phyloP scores from a whole-genome alignment of 2,888 invertebrate genomes.

The Oxyscelio sp. region DNA sequence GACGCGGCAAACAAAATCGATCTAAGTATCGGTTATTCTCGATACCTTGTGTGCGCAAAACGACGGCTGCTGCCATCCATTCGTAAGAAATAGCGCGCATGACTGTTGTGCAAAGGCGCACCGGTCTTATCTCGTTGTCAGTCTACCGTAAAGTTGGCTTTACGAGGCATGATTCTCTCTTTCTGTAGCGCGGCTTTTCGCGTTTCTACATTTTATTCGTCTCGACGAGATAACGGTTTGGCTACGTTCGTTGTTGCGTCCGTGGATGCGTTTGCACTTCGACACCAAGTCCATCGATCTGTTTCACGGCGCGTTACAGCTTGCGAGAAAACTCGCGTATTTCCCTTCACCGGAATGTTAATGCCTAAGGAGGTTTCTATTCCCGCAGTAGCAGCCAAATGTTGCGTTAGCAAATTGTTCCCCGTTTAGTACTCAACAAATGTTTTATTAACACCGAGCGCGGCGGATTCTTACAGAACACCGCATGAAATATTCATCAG shows the following conservation, averaged over 20 bases:
- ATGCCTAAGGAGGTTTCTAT: conserved; percentile 20
- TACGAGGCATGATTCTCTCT: conserved; percentile 77
- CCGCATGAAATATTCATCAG: not conserved
- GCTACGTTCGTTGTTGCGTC: conserved; percentile 63
- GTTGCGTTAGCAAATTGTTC: conserved; percentile 51
- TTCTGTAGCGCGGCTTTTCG: conserved; percentile 77
- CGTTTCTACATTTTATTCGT: conserved; percentile 81
- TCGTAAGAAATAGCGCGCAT: conserved; percentile 81
- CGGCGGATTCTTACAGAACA: conserved; percentile 5
- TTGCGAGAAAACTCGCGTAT: conserved; percentile 60
- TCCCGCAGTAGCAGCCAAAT: conserved; percentile 29
- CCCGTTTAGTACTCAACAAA: conserved; percentile 18
- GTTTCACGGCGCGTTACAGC: conserved; percentile 62
- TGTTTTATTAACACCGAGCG: conserved; percentile 18
- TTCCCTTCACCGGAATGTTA: conserved; percentile 67
- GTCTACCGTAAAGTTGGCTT: conserved; percentile 84
- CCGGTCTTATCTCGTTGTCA: conserved; percentile 81
- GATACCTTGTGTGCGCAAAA: conserved; percentile 40
- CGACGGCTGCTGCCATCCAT: conserved; percentile 65
- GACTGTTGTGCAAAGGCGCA: conserved; percentile 82
- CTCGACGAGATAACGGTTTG: conserved; percentile 81
- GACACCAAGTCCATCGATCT: conserved; percentile 65
- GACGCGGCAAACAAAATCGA: too few species aligned
- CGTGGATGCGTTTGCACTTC: conserved; percentile 62
- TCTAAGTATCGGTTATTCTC: conserved; percentile 19